Conservation (phyloP, 2,888 invertebrate genomes). For the Heliconius aoede region DNA sequence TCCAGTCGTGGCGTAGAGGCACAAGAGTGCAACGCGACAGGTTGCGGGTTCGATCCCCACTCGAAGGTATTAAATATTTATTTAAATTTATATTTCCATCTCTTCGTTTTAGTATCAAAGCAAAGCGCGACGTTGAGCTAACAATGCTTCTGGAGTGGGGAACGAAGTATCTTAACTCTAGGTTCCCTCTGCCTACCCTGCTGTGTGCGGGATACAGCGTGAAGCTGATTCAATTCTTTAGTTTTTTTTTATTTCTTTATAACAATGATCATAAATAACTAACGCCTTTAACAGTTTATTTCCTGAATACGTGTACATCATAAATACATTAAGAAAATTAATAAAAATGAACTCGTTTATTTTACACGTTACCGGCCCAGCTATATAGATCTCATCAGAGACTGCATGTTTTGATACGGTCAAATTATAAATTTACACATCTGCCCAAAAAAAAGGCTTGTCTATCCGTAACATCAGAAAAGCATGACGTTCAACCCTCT, state of each 20-base stretch:
- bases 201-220: no score
- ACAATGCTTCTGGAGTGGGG: no score
- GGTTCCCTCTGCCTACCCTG: no score
- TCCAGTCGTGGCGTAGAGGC: no score
- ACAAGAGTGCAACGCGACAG: no score
- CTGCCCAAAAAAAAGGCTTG: slow-evolving; percentile 67
- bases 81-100: no score
- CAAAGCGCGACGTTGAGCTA: no score
- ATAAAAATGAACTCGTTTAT: slow-evolving; percentile 39
- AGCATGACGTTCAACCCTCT: slow-evolving; percentile 77
- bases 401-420: slow-evolving; percentile 79
- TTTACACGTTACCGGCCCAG: slow-evolving; percentile 30
- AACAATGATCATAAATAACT: neutral
- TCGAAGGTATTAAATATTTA: no score
- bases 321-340: slow-evolving; percentile 38
- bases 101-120: no score
- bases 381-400: slow-evolving; percentile 47
- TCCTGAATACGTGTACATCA: slow-evolving; percentile 28
- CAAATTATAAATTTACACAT: slow-evolving; percentile 75
- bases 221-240: no score
- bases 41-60: no score
- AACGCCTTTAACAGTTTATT: slow-evolving; percentile 2
- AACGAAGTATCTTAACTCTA: no score
- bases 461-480: slow-evolving; percentile 67
- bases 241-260: neutral